Evolutionary conservation across 2,888 invertebrate genomes (phyloP).

Genomic region (Andrena chrysosceles): DNA sequence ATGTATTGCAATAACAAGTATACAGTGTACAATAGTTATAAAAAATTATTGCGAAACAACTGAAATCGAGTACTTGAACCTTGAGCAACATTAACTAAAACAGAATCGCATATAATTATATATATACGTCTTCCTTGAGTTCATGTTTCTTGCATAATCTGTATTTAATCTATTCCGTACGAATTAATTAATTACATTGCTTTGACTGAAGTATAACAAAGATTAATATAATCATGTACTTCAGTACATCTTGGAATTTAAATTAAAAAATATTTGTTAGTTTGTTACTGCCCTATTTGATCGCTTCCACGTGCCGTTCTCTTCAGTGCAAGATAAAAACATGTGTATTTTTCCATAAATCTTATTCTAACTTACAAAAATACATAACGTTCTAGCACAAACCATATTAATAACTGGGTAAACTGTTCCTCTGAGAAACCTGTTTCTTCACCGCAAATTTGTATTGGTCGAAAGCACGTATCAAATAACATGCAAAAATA

Average conservation of each 20-base stretch:
- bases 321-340: conserved; percentile 9
- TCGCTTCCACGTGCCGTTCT: conserved; percentile 22
- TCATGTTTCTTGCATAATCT: not conserved
- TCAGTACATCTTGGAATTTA: conserved; percentile 22
- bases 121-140: not conserved
- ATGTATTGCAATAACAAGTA: conserved; percentile 25
- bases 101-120: conserved; percentile 9
- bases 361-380: conserved; percentile 8
- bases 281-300: conserved; percentile 54
- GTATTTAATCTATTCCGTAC: not conserved
- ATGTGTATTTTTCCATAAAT: not conserved
- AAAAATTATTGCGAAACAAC: conserved; percentile 21
- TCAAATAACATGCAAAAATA: no score
- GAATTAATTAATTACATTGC: conserved; percentile 9
- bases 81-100: conserved; percentile 15
- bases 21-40: conserved; percentile 14
- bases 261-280: conserved; percentile 23
- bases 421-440: no score
- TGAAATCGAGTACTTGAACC: conserved; percentile 17
- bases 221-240: conserved; percentile 28
- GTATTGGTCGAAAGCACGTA: no score
- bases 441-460: no score
- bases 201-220: conserved; percentile 16
- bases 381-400: not conserved
- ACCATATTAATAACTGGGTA: no score